phyloP scores from a whole-genome alignment of 1,140 invertebrate genomes.

The Zaprionus taronus region DNA sequence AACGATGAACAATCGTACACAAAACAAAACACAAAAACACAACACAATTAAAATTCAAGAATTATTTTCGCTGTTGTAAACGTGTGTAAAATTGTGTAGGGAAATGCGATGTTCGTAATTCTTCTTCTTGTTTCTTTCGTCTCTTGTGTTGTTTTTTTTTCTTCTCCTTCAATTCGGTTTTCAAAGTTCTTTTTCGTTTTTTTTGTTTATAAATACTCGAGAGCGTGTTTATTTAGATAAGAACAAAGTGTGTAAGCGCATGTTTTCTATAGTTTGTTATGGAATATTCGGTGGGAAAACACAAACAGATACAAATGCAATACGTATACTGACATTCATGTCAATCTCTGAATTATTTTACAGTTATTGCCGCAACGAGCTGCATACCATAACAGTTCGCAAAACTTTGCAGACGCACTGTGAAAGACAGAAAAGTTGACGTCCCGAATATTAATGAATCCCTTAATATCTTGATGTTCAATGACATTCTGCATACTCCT shows the following conservation, averaged over 20 bases:
- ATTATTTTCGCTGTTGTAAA: constrained; percentile 68
- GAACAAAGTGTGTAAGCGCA: constrained; percentile 71
- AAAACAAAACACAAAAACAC: constrained; percentile 50
- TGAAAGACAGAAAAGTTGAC: constrained; percentile 17
- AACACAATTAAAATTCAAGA: constrained; percentile 57
- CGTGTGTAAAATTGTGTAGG: constrained; percentile 37
- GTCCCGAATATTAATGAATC: constrained; percentile 57
- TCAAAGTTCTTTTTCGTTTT: constrained; percentile 31
- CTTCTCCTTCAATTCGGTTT: constrained; percentile 39
- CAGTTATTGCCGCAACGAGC: background rate
- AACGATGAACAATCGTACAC: constrained; percentile 36
- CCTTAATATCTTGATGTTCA: constrained; percentile 76
- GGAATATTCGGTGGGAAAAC: constrained; percentile 24
- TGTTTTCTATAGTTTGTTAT: constrained; percentile 25
- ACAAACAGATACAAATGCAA: constrained; percentile 18
- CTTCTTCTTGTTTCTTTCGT: constrained; percentile 30
- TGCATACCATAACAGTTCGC: background rate
- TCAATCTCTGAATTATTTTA: constrained; percentile 11
- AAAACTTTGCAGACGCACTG: constrained; percentile 26
- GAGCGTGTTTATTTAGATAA: constrained; percentile 74
- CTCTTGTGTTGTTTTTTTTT: constrained; percentile 28
- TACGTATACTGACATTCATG: constrained; percentile 4
- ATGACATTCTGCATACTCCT: constrained; percentile 62
- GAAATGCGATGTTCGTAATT: constrained; percentile 25
- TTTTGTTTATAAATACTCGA: constrained; percentile 66